Evolutionary conservation across 2,797 vertebrate species (phyloP), one percentile per base, ranked within the genome.

Genomic region (Hippopotamyrus pictus): DNA sequence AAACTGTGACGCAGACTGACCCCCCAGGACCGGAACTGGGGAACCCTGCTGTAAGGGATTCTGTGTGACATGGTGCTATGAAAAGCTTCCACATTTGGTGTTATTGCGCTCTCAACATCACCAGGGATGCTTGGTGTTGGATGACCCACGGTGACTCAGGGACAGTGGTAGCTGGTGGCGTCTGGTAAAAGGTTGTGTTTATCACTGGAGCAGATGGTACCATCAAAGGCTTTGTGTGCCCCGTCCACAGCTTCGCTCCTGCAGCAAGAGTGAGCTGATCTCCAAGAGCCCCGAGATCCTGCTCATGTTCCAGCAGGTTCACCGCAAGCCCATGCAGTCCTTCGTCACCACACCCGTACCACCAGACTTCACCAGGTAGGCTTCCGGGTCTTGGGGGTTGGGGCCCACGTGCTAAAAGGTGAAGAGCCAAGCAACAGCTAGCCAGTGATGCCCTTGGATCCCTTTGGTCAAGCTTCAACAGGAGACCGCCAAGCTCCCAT

Each of bases 261-360:
- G 98, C 95, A 99, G 98, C 94, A 99, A 99, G 94, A 99, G 98
- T 54, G 99, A 99, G 88, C 94, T 99, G 91, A 99, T 99, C 91
- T 96, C 97, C 46, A 99, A 99, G 91, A 99, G 98, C 86, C 97
- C 98, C 0, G 98, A 99, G 96, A 99, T 99, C 94, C 95, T 99
- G 91, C 98, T 99, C 95, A 99, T 99, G 98, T 99, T 99, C 94
- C 99, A 99, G 96, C 99, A 99, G 96, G 99, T 99, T 90, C 98
- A 99, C 92, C 94, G 98, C 83, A 99, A 99, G 79, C 99, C 99
- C 90, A 99, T 99, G 99, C 98, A 99, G 91, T 99, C 98, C 0
- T 99, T 99, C 89, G 99, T 99, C 93, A 99, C 98, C 89, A 99
- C 98, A 19, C 98, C 98, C 4, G 99, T 99, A 14, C 99, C 99